A percentile compares a stretch with the other conserved stretches of the same genome.
phyloP scores from a whole-genome alignment of 53 echinoderm and acorn worm species.

The Holothuria scabra region DNA sequence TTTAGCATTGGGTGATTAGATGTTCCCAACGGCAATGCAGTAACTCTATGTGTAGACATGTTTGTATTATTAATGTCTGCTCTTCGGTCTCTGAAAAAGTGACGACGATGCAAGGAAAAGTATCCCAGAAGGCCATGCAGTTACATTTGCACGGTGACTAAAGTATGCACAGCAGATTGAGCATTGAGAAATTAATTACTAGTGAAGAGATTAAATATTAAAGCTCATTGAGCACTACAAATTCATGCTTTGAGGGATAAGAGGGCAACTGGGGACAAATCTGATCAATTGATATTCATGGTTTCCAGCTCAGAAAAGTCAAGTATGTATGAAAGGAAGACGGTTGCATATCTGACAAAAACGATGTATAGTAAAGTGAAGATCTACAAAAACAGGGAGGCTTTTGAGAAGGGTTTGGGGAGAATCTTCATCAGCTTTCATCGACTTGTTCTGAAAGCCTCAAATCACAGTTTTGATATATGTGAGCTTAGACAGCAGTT shows the following conservation, averaged over 20 bases:
- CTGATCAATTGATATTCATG: slow-evolving; percentile 2
- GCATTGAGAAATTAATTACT: slow-evolving; percentile 15
- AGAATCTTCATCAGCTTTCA: too few relatives aligned
- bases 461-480: too few relatives aligned
- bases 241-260: slow-evolving; percentile 9
- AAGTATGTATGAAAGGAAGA: too few relatives aligned
- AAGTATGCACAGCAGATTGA: slow-evolving; percentile 4
- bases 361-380: too few relatives aligned
- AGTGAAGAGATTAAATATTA: slow-evolving; percentile 24
- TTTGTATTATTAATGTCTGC: slow-evolving; percentile 35
- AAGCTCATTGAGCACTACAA: slow-evolving; percentile 15
- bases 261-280: slow-evolving; percentile 13
- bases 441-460: too few relatives aligned
- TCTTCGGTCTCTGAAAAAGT: not conserved
- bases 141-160: slow-evolving; percentile 8
- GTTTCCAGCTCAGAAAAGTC: too few relatives aligned
- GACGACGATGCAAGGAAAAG: not conserved
- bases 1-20: slow-evolving; percentile 38
- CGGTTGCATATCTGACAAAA: too few relatives aligned
- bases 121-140: slow-evolving; percentile 13
- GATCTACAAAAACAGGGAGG: too few relatives aligned
- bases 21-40: slow-evolving; percentile 27
- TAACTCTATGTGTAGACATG: slow-evolving; percentile 41
- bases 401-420: too few relatives aligned
- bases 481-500: too few relatives aligned